Evolutionary conservation across 2,888 invertebrate species (phyloP).

Genomic region (Acheta domesticus): DNA sequence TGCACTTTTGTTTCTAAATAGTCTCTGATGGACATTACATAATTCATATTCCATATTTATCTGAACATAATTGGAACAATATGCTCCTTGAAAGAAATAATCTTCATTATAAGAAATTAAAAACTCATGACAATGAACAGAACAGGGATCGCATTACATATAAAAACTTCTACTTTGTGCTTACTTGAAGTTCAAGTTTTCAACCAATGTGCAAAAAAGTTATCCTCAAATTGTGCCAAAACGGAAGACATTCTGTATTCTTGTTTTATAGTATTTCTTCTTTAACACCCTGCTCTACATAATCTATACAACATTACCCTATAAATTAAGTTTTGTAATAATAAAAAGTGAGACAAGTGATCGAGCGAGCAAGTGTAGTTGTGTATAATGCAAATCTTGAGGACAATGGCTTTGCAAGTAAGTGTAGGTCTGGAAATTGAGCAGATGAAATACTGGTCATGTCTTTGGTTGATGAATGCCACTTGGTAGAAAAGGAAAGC

Average conservation of each 20-base stretch:
- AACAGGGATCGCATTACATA: conserved; percentile 33
- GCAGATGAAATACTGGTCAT: conserved; percentile 35
- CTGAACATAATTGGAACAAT: conserved; percentile 28
- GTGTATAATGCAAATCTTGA: conserved; percentile 23
- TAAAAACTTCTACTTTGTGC: conserved; percentile 34
- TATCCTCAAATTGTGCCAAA: conserved; percentile 35
- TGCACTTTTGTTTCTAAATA: conserved; percentile 27
- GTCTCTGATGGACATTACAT: conserved; percentile 25
- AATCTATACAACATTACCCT: conserved; percentile 24
- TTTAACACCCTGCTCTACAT: conserved; percentile 24
- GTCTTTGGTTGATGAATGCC: conserved; percentile 35
- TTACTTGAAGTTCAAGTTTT: conserved; percentile 31
- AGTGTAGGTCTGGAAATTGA: conserved; percentile 30
- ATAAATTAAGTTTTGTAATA: conserved; percentile 5
- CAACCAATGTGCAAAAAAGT: conserved; percentile 35
- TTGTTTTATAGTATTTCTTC: conserved; percentile 29
- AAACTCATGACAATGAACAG: conserved; percentile 30
- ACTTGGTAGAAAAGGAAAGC: conserved; percentile 24
- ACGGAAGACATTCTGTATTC: conserved; percentile 36
- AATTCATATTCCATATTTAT: conserved; percentile 28
- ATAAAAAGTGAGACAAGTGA: conserved; percentile 22
- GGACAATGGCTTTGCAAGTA: conserved; percentile 26
- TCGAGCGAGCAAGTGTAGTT: conserved; percentile 11
- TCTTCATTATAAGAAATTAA: conserved; percentile 28
- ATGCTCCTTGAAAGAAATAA: conserved; percentile 21